A percentile compares a stretch with the other conserved stretches of the same genome.
Evolutionary conservation across 2,888 invertebrate genomes (phyloP).

Genomic region (Reticulitermes lucifugus): DNA sequence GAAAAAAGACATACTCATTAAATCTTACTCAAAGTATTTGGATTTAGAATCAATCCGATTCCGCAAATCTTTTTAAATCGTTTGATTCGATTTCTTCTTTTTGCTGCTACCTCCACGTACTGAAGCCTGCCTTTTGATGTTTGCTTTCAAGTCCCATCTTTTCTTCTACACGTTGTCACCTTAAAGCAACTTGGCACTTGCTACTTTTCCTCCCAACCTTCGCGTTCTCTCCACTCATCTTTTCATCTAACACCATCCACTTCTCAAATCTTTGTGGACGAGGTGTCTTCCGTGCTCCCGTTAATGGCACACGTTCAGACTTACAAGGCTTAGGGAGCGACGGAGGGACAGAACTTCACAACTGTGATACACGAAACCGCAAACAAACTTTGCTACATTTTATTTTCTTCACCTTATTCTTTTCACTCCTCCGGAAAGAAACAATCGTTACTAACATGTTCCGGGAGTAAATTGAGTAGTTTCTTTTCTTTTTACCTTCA

Average conservation of each 20-base stretch:
- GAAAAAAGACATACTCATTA: too few species aligned
- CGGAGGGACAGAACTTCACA: constrained; percentile 13
- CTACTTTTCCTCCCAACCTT: not conserved
- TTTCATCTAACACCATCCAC: constrained; percentile 26
- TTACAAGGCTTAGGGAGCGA: not conserved
- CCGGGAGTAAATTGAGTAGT: constrained; percentile 15
- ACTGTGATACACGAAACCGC: constrained; percentile 33
- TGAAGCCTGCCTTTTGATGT: constrained; percentile 18
- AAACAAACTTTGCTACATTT: not conserved
- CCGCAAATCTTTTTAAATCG: not conserved
- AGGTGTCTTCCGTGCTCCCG: constrained; percentile 30
- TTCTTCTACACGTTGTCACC: not conserved
- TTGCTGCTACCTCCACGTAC: not conserved
- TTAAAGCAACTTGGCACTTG: constrained; percentile 29
- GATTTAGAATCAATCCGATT: too few species aligned
- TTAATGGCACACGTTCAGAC: constrained; percentile 34
- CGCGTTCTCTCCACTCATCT: not conserved
- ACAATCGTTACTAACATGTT: constrained; percentile 17
- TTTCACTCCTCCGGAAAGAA: not conserved
- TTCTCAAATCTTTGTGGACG: constrained; percentile 39
- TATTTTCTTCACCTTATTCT: not conserved
- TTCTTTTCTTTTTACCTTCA: not conserved
- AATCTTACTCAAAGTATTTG: too few species aligned
- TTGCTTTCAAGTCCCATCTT: not conserved
- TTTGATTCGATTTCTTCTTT: not conserved